A percentile compares a stretch with the other conserved stretches of the same genome.
These are phyloP conservation scores for Aproaerema taeniolella DNA, from an alignment of 2,888 invertebrate species.

Conservation along the genomic window DNA sequence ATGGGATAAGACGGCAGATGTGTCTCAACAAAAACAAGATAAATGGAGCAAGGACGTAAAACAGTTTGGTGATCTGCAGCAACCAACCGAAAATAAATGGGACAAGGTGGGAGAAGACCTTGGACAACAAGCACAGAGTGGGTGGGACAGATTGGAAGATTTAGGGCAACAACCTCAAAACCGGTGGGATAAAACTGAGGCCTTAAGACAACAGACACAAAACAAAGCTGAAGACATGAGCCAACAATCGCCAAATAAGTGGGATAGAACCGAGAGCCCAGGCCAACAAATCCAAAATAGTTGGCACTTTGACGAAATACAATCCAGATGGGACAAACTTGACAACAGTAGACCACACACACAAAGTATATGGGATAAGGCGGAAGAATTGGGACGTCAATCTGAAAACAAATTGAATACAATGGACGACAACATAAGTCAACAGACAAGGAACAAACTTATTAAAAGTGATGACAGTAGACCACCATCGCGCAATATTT, in stretches of 20 bases:
- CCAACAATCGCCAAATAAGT: constrained; percentile 30
- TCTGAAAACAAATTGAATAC: constrained; percentile 29
- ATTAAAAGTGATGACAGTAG: no score
- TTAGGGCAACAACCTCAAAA: constrained; percentile 33
- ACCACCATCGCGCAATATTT: no score
- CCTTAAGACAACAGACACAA: constrained; percentile 31
- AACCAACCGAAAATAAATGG: constrained; percentile 25
- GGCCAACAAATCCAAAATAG: constrained; percentile 31
- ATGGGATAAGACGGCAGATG: constrained; percentile 24
- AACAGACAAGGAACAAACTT: no score
- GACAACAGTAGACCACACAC: constrained; percentile 27
- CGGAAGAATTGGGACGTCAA: constrained; percentile 38
- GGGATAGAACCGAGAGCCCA: constrained; percentile 15
- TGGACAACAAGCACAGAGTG: constrained; percentile 9
- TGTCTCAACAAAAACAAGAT: constrained; percentile 32
- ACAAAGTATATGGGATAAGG: constrained; percentile 28
- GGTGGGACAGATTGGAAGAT: constrained; percentile 23
- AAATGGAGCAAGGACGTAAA: constrained; percentile 25
- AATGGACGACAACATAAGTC: no score
- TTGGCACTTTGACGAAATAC: constrained; percentile 4
- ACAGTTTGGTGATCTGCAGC: constrained; percentile 20
- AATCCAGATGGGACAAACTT: constrained; percentile 8
- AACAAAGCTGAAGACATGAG: constrained; percentile 17
- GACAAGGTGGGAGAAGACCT: constrained; percentile 26
- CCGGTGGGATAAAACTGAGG: constrained; percentile 22